Evolutionary conservation across 2,113 vertebrate species (phyloP).

Genomic region (Psammodynastes pulverulentus): DNA sequence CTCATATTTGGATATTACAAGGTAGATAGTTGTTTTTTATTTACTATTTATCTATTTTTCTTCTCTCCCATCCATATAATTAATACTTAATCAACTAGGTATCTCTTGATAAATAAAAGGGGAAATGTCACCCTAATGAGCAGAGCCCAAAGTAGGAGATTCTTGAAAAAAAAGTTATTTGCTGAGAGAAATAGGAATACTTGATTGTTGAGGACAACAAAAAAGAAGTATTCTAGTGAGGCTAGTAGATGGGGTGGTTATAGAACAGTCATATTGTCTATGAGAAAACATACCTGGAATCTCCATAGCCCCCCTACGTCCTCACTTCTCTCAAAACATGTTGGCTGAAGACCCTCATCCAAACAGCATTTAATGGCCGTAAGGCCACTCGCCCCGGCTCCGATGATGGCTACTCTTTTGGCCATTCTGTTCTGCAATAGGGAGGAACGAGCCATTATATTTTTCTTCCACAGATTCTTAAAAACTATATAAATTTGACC

Average conservation of each 20-base stretch:
- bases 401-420: constrained; percentile 24
- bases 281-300: constrained; percentile 14
- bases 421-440: constrained; percentile 6
- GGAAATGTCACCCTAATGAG: background rate
- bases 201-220: no score
- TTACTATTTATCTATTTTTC: background rate
- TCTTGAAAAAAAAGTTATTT: background rate
- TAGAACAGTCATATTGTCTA: background rate
- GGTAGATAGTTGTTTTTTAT: background rate
- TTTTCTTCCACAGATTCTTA: background rate
- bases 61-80: background rate
- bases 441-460: background rate
- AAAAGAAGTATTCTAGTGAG: background rate
- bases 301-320: constrained; percentile 38
- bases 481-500: background rate
- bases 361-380: constrained; percentile 48
- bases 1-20: background rate
- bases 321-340: constrained; percentile 45
- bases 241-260: background rate
- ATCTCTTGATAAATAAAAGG: background rate
- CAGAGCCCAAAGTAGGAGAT: background rate
- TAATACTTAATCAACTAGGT: background rate
- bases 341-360: constrained; percentile 35
- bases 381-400: constrained; percentile 33
- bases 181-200: background rate